phyloP scores from a whole-genome alignment of 2,888 invertebrate species.

The Xanthorhoe spadicearia region DNA sequence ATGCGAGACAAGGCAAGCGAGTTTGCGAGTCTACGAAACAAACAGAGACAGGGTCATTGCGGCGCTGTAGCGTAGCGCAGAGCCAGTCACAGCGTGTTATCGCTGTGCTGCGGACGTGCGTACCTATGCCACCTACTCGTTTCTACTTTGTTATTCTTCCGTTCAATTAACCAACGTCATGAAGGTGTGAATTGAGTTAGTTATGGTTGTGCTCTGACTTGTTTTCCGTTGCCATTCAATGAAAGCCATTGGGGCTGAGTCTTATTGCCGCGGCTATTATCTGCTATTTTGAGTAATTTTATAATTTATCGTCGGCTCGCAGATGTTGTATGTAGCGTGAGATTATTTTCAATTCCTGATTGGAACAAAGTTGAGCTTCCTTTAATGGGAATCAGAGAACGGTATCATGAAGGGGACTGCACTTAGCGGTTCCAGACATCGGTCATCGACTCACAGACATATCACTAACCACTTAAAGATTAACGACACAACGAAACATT shows the following conservation, averaged over 20 bases:
- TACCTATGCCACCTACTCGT: constrained; percentile 6
- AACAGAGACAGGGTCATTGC: constrained; percentile 47
- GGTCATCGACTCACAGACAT: constrained; percentile 76
- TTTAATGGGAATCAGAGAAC: constrained; percentile 43
- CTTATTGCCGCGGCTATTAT: not conserved
- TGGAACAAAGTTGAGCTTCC: constrained; percentile 32
- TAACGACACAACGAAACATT: constrained; percentile 18
- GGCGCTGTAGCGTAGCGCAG: constrained; percentile 37
- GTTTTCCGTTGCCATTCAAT: constrained; percentile 32
- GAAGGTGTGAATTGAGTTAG: constrained; percentile 52
- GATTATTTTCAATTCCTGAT: constrained; percentile 28
- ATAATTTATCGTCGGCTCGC: constrained; percentile 14
- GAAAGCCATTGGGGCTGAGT: constrained; percentile 21
- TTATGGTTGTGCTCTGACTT: constrained; percentile 44
- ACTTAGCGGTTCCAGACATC: constrained; percentile 60
- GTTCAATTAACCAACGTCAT: constrained; percentile 28
- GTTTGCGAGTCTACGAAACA: constrained; percentile 55
- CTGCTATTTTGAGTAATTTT: constrained; percentile 7
- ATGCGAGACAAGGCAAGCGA: constrained; percentile 78
- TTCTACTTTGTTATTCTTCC: constrained; percentile 27
- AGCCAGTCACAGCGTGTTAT: constrained; percentile 42
- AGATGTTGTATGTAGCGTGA: constrained; percentile 38
- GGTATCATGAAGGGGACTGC: constrained; percentile 47
- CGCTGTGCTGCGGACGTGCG: constrained; percentile 43
- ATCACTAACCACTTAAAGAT: constrained; percentile 40